Conservation (phyloP, 2,888 invertebrate species). For the Drosophila aldrichi region DNA sequence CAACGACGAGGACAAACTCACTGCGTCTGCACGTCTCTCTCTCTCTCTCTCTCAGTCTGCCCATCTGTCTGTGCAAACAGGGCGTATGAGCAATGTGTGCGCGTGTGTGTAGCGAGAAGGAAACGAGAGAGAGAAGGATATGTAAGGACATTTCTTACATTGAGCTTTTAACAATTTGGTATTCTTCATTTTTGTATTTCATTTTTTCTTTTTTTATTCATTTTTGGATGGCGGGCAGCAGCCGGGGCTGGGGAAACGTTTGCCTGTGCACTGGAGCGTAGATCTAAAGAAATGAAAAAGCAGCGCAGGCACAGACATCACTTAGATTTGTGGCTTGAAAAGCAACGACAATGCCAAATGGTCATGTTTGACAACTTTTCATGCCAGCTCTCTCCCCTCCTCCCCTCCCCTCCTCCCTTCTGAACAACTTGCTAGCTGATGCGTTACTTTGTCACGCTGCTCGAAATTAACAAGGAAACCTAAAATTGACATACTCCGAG, state of each 20-base stretch:
- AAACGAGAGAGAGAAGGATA: constrained; percentile 8
- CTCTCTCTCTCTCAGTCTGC: constrained; percentile 7
- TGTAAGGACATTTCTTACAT: constrained; percentile 56
- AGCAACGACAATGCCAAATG: constrained; percentile 63
- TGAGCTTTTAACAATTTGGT: constrained; percentile 44
- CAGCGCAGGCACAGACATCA: constrained; percentile 54
- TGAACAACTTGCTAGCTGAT: constrained; percentile 32
- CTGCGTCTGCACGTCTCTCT: constrained; percentile 11
- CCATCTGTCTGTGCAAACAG: constrained; percentile 43
- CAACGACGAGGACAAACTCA: constrained; percentile 27
- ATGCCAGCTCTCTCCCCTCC: constrained; percentile 11
- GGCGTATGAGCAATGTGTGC: constrained; percentile 60
- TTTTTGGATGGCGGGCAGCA: not conserved
- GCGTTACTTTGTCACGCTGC: constrained; percentile 68
- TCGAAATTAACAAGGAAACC: constrained; percentile 57
- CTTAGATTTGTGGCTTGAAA: constrained; percentile 75
- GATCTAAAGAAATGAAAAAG: constrained; percentile 79
- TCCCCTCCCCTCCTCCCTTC: constrained; percentile 1
- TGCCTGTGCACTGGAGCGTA: constrained; percentile 79
- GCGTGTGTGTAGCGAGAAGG: constrained; percentile 16
- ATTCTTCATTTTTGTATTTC: constrained; percentile 10
- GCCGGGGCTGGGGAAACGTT: constrained; percentile 49
- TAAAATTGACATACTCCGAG: constrained; percentile 38
- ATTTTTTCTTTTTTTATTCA: constrained; percentile 1
- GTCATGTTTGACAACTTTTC: constrained; percentile 77